Evolutionary conservation across 2,888 invertebrate species (phyloP).

Genomic region (Scaptomyza polygonia): DNA sequence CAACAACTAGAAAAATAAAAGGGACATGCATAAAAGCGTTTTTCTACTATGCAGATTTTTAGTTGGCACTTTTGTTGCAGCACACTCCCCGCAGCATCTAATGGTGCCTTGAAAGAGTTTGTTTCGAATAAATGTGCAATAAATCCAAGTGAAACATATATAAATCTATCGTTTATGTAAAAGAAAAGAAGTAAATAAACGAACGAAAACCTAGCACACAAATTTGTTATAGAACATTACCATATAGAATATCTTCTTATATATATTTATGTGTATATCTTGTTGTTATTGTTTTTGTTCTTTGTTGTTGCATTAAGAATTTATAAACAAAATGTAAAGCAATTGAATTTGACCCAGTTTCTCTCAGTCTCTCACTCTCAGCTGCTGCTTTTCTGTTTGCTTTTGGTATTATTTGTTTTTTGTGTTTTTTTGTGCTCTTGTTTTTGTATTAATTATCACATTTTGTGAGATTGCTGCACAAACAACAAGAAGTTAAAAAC

Average conservation of each 20-base stretch:
- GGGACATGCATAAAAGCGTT: slow-evolving; percentile 52
- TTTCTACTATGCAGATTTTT: slow-evolving; percentile 65
- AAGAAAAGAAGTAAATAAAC: slow-evolving; percentile 17
- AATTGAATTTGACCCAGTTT: slow-evolving; percentile 74
- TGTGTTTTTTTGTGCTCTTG: slow-evolving; percentile 21
- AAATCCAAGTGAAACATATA: slow-evolving; percentile 66
- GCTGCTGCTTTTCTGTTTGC: slow-evolving; percentile 37
- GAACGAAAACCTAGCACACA: slow-evolving; percentile 27
- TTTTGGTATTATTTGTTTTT: slow-evolving; percentile 16
- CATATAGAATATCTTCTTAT: slow-evolving; percentile 9
- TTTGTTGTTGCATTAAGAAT: slow-evolving; percentile 42
- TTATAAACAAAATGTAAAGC: slow-evolving; percentile 64
- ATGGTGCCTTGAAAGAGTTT: slow-evolving; percentile 39
- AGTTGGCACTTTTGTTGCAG: slow-evolving; percentile 47
- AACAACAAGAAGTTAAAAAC: slow-evolving; percentile 16
- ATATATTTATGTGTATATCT: background rate
- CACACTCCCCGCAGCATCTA: slow-evolving; percentile 20
- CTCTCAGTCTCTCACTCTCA: slow-evolving; percentile 16
- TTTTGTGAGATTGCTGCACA: slow-evolving; percentile 55
- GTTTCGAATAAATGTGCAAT: slow-evolving; percentile 74
- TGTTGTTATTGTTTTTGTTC: slow-evolving; percentile 24
- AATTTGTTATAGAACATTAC: slow-evolving; percentile 53
- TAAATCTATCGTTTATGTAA: slow-evolving; percentile 20
- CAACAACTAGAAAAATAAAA: background rate
- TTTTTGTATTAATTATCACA: slow-evolving; percentile 74